A percentile compares a stretch with the other conserved stretches of the same genome.
Evolutionary conservation across 2,797 vertebrate species (phyloP).

Genomic region (Chloroceryle amazona): DNA sequence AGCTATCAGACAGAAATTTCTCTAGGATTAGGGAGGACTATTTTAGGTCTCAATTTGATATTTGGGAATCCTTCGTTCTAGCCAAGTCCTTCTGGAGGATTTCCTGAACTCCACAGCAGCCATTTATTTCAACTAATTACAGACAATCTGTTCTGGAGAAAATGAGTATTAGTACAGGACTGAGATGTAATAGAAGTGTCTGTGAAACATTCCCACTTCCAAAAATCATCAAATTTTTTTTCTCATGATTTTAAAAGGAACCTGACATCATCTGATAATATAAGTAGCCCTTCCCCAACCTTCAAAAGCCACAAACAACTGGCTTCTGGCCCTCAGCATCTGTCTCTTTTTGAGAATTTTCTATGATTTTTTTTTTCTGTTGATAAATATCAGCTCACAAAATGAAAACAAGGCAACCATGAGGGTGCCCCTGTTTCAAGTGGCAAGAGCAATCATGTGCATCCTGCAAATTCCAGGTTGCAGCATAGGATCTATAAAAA

Average conservation of each 20-base stretch:
- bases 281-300: background rate
- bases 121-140: conserved; percentile 59
- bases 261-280: background rate
- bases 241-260: background rate
- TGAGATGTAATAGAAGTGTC: background rate
- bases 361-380: background rate
- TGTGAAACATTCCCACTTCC: background rate
- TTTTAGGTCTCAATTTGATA: background rate
- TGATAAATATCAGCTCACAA: background rate
- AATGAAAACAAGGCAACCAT: background rate
- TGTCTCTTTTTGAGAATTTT: background rate
- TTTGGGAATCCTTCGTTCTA: background rate
- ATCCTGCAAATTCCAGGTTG: conserved; percentile 8
- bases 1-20: conserved; percentile 8
- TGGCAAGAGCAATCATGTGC: background rate
- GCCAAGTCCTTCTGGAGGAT: conserved; percentile 46
- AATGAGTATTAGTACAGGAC: background rate
- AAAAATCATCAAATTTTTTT: background rate
- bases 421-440: background rate
- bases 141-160: conserved; percentile 54
- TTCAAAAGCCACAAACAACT: background rate
- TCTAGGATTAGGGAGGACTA: background rate
- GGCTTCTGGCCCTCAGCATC: background rate
- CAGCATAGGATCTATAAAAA: background rate
- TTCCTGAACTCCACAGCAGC: conserved; percentile 32